Base-by-base conservation (phyloP, 1,140 invertebrate genomes). In the Pteromalus puparum region DNA sequence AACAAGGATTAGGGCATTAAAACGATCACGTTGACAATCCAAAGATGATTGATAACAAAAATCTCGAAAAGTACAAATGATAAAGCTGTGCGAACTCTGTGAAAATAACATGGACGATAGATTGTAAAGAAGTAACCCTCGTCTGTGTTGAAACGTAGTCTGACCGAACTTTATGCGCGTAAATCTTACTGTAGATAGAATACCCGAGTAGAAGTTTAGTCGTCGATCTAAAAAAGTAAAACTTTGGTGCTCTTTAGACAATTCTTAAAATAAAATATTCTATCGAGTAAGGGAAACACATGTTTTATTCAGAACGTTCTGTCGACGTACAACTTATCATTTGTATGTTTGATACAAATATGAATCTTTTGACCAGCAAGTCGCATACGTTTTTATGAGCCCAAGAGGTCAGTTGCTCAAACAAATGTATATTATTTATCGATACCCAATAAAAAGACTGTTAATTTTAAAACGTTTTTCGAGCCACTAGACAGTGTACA, bases 191-290 rank as follows among this genome's bases (percentile, higher is more conserved):
- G 79, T 85, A 85, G 83, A 84, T 84, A 84, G 24, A 61, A 68
- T 81, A 81, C 65, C 73, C 72, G 72, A 77, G 73, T 81, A 81
- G 74, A 85, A 81, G n/a, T 81, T 85, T 85, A 81, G 78, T 67
- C 73, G 61, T 77, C 78, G 68, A 76, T 81, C 79, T 77, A 7
- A 65, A 80, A 86, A 82, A 84, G 73, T 81, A 81, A 53, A 81
- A 87, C 72, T 88, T 90, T 91, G 91, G 91, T 92, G 91, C 91
- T 92, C 81, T 89, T 88, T 91, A 91, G 89, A 87, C 87, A 87
- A 88, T 88, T 87, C 72, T 65, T 78, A 72, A 87, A 80, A 74
- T 75, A 84, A 77, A 61, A 87, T 81, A 81, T 84, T 74, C 13
- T 53, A 15, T 53, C 24, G 48, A 78, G 53, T 72, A 76, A 75